These are phyloP conservation scores for Shargacucullia verbasci DNA, from an alignment of 2,888 invertebrate genomes.

Conservation along the genomic window DNA sequence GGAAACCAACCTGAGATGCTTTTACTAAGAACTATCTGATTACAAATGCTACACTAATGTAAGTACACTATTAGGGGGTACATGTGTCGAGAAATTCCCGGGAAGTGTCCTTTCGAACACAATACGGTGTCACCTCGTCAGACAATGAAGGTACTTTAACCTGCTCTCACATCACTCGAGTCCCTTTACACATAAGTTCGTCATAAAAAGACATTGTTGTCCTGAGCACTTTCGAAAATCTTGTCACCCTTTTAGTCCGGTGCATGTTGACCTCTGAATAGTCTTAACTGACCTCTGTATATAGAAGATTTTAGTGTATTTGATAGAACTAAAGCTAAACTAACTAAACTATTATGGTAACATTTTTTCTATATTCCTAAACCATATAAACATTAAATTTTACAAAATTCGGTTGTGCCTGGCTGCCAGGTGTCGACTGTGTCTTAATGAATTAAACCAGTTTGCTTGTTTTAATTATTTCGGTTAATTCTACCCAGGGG, in stretches of 20 bases:
- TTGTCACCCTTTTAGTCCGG: conserved; percentile 28
- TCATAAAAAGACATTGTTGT: conserved; percentile 72
- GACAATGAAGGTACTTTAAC: conserved; percentile 63
- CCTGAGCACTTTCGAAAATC: conserved; percentile 45
- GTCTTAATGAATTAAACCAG: too few relatives aligned
- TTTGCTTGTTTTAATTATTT: too few relatives aligned
- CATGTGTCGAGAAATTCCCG: conserved; percentile 43
- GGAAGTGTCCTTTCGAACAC: conserved; percentile 63
- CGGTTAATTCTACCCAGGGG: too few relatives aligned
- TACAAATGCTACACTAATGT: conserved; percentile 33
- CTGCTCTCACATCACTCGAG: conserved; percentile 61
- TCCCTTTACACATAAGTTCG: conserved; percentile 59
- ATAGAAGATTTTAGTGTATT: neutral
- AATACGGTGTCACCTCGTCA: conserved; percentile 70
- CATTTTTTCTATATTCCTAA: too few relatives aligned
- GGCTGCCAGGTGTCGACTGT: too few relatives aligned
- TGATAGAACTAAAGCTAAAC: too few relatives aligned
- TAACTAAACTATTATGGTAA: too few relatives aligned
- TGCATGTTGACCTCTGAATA: conserved; percentile 17
- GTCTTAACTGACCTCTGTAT: conserved; percentile 16
- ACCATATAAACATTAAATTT: too few relatives aligned
- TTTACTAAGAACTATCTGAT: conserved; percentile 38
- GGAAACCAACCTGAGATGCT: conserved; percentile 19
- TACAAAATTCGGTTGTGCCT: too few relatives aligned
- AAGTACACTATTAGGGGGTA: conserved; percentile 37